phyloP scores from a whole-genome alignment of 2,888 invertebrate genomes.

The Conomelus anceps region DNA sequence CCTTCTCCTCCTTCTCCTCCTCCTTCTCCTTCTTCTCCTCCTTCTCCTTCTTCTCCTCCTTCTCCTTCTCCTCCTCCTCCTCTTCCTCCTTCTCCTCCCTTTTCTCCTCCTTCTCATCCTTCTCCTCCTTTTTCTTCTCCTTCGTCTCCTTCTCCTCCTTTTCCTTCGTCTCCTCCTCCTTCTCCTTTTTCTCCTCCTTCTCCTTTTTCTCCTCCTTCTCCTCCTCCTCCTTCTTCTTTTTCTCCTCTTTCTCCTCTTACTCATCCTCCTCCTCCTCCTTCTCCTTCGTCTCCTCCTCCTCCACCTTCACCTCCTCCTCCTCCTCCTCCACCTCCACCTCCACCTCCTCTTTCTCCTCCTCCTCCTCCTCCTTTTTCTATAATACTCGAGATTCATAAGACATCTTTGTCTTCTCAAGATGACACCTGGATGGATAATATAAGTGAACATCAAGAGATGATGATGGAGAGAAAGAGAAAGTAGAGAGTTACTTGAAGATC shows the following conservation, averaged over 20 bases:
- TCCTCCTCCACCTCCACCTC: too few relatives aligned
- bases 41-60: slow-evolving; percentile 11
- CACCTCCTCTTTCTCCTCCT: too few relatives aligned
- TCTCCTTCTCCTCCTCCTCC: background rate
- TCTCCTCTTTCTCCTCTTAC: background rate
- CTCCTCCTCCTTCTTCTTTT: background rate
- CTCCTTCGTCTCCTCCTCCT: background rate
- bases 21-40: background rate
- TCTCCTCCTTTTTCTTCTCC: background rate
- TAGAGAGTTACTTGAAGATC: too few relatives aligned
- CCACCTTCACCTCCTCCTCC: too few relatives aligned
- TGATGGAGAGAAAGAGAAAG: background rate
- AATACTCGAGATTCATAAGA: too few relatives aligned
- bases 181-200: background rate
- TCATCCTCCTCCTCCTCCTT: background rate
- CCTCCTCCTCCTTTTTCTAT: too few relatives aligned
- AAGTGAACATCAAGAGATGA: background rate
- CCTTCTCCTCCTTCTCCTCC: background rate
- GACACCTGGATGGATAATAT: background rate
- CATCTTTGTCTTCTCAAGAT: too few relatives aligned
- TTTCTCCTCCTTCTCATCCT: background rate
- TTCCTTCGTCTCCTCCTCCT: background rate
- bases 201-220: background rate
- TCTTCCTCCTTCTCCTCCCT: slow-evolving; percentile 32
- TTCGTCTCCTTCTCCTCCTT: background rate